A percentile compares a stretch with the other conserved stretches of the same genome.
These are phyloP conservation scores for Microtus oregoni DNA, from an alignment of 2,113 vertebrate genomes.

Conservation along the genomic window DNA sequence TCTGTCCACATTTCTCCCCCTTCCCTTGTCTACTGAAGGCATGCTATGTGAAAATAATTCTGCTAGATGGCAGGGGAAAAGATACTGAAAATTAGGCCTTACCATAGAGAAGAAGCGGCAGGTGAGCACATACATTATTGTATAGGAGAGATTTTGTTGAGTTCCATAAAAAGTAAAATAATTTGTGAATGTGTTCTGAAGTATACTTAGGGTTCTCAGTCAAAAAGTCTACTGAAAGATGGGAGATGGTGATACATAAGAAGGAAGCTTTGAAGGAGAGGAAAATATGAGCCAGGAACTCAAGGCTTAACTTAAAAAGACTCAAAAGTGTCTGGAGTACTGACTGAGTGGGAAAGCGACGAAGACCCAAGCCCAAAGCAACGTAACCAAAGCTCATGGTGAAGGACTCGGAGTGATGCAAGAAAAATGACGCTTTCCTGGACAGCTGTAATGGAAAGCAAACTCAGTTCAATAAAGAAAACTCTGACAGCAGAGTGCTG, in stretches of 20 bases:
- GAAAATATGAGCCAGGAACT: background rate
- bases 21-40: background rate
- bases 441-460: background rate
- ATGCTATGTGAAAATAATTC: background rate
- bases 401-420: background rate
- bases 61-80: background rate
- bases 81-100: background rate
- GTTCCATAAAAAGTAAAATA: background rate
- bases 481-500: background rate
- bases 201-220: background rate
- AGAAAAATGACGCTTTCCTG: background rate
- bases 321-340: background rate
- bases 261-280: background rate
- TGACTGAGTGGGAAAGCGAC: background rate
- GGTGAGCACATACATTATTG: background rate
- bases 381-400: background rate
- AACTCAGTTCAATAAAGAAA: conserved; percentile 23
- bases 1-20: background rate
- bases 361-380: background rate
- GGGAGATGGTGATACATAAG: background rate
- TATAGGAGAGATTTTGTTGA: background rate
- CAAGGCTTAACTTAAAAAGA: background rate
- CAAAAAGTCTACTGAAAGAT: background rate
- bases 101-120: background rate
- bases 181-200: background rate